Percentiles rank a stretch among this genome's conserved stretches.
These are phyloP conservation scores for Reticulitermes speratus DNA, from an alignment of 1,140 invertebrate genomes.

Conservation along the genomic window DNA sequence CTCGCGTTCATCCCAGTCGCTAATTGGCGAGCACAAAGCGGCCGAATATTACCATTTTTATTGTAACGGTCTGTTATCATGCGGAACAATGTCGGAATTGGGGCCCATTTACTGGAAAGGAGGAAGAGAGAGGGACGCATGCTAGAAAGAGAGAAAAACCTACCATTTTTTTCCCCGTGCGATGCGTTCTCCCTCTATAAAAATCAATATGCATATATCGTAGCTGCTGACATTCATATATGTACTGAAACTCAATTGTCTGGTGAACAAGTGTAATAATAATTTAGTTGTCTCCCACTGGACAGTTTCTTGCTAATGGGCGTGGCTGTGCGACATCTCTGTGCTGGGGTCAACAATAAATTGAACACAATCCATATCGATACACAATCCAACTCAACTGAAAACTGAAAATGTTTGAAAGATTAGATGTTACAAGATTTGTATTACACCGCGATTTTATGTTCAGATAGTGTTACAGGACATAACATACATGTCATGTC, in stretches of 20 bases:
- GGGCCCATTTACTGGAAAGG: conserved; percentile 26
- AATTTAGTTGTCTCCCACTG: conserved; percentile 21
- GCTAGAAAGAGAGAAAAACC: background rate
- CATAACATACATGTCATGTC: no score
- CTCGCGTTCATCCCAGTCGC: background rate
- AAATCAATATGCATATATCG: conserved; percentile 30
- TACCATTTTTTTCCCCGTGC: background rate
- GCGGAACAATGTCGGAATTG: conserved; percentile 34
- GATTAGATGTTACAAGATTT: background rate
- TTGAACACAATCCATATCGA: background rate
- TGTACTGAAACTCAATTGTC: conserved; percentile 28
- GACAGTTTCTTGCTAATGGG: conserved; percentile 4
- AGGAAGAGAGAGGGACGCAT: background rate
- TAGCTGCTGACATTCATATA: conserved; percentile 25
- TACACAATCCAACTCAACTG: background rate
- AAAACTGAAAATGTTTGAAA: background rate
- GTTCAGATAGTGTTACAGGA: no score
- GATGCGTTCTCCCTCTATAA: conserved; percentile 25
- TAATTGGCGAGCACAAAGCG: conserved; percentile 27
- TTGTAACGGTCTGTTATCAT: conserved; percentile 32
- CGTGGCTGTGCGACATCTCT: background rate
- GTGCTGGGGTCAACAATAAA: background rate
- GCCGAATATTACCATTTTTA: conserved; percentile 33
- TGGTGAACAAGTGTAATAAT: conserved; percentile 26
- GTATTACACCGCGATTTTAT: background rate